Conservation (phyloP, 2,888 invertebrate genomes). For the Drosophila paracracens region DNA sequence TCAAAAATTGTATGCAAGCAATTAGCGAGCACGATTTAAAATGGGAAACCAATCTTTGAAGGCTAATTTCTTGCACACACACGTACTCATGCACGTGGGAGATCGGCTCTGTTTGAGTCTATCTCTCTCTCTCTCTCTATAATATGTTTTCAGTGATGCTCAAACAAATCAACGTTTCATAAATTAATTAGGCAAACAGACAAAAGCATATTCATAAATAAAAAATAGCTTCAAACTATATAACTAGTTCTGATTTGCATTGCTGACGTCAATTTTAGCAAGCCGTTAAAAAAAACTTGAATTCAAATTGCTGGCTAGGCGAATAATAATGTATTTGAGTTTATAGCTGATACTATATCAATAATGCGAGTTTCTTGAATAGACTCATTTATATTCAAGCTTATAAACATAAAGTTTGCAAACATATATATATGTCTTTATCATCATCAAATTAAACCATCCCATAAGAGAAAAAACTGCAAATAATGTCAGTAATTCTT, state of each 20-base stretch:
- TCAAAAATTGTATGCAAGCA: constrained; percentile 57
- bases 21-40: constrained; percentile 64
- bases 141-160: constrained; percentile 6
- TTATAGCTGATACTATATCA: neutral
- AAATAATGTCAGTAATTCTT: neutral
- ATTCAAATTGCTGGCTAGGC: neutral
- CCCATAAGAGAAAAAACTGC: neutral
- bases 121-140: neutral
- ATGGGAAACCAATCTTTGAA: constrained; percentile 83
- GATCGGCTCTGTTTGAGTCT: neutral
- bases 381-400: neutral
- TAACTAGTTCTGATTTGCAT: constrained; percentile 22
- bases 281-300: neutral
- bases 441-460: neutral
- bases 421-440: neutral
- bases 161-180: neutral
- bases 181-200: neutral
- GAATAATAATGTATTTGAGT: neutral
- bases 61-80: constrained; percentile 56
- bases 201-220: neutral
- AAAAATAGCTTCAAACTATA: neutral
- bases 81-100: neutral
- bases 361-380: neutral
- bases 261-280: constrained; percentile 10
- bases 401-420: neutral